These are phyloP conservation scores for Zophobas atratus DNA, from an alignment of 1,140 invertebrate species.

Conservation along the genomic window DNA sequence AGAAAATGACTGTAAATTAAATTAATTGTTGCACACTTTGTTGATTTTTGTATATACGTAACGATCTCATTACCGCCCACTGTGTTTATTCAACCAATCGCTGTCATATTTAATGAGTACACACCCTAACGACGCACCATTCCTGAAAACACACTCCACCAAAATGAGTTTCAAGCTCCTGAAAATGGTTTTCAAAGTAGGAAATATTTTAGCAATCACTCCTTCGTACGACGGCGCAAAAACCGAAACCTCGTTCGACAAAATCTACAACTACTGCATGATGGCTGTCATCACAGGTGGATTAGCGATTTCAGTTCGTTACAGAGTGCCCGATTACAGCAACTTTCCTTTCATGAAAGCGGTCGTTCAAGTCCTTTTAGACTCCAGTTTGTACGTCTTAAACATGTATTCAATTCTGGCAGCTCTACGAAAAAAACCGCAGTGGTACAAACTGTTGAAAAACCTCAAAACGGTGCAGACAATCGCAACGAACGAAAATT, in stretches of 20 bases:
- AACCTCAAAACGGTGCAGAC: conserved; percentile 6
- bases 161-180: neutral
- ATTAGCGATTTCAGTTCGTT: neutral
- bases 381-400: neutral
- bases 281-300: neutral
- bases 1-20: too few species aligned
- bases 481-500: neutral
- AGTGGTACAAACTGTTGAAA: neutral
- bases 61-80: too few species aligned
- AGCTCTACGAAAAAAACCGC: neutral
- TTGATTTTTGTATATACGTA: too few species aligned
- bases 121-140: too few species aligned
- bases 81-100: too few species aligned
- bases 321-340: neutral
- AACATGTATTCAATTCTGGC: conserved; percentile 7
- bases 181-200: neutral
- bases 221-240: neutral
- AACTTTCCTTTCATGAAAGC: neutral
- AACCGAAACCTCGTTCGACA: neutral
- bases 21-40: too few species aligned
- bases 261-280: neutral
- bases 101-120: too few species aligned
- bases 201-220: neutral
- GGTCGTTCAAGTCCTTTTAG: neutral
- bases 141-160: neutral